phyloP scores from a whole-genome alignment of 2,797 vertebrate species.

The Pseudochromis fuscus region DNA sequence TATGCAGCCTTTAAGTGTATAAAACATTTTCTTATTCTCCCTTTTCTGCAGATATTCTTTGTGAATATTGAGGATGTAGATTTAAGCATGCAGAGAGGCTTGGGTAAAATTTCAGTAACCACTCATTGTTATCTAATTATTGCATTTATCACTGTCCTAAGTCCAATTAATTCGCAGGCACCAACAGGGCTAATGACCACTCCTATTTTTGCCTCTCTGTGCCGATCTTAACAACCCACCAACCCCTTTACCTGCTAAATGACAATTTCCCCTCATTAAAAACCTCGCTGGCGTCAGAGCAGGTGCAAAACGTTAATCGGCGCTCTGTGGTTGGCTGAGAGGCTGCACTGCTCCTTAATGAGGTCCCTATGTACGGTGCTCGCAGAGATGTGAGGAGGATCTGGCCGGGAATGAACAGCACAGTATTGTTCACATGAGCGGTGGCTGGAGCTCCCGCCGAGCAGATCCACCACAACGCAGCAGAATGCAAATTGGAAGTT shows the following conservation, averaged over 20 bases:
- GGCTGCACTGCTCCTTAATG: slow-evolving; percentile 73
- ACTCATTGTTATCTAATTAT: slow-evolving; percentile 50
- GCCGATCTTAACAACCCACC: slow-evolving; percentile 57
- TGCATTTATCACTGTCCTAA: slow-evolving; percentile 35
- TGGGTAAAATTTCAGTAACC: slow-evolving; percentile 24
- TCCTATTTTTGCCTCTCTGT: slow-evolving; percentile 18
- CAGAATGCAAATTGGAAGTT: slow-evolving; percentile 55
- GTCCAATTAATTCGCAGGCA: slow-evolving; percentile 42
- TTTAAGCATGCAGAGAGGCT: slow-evolving; percentile 24
- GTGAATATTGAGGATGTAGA: slow-evolving; percentile 39
- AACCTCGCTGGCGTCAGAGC: slow-evolving; percentile 67
- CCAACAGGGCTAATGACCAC: slow-evolving; percentile 35
- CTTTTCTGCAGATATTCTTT: neutral
- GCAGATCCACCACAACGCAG: slow-evolving; percentile 49
- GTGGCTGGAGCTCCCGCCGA: slow-evolving; percentile 47
- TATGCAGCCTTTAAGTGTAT: neutral
- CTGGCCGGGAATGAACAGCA: slow-evolving; percentile 72
- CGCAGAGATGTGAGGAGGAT: slow-evolving; percentile 58
- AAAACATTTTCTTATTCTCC: neutral
- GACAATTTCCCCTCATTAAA: slow-evolving; percentile 75
- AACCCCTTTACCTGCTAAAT: slow-evolving; percentile 70
- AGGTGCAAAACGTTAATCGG: slow-evolving; percentile 76
- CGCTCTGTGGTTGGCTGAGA: slow-evolving; percentile 68
- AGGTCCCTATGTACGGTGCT: slow-evolving; percentile 70
- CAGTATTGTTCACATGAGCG: slow-evolving; percentile 67